Percentiles rank a stretch among this genome's conserved stretches.
Conservation (phyloP, 2,113 vertebrate species). For the Stegostoma tigrinum region DNA sequence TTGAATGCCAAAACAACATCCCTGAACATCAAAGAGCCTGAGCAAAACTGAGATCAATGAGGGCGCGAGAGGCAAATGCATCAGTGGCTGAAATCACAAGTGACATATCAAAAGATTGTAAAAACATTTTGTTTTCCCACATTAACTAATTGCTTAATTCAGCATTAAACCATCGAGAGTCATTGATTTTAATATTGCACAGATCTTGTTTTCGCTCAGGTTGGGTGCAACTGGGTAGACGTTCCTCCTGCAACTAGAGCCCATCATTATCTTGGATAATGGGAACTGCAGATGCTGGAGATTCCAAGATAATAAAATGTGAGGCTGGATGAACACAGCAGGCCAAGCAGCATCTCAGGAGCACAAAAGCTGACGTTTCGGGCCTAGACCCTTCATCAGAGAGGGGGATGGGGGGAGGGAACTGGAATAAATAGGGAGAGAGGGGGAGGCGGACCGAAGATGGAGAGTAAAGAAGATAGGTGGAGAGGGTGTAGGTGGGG, state of each 20-base stretch:
- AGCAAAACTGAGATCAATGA: background rate
- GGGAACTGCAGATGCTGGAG: too few species aligned
- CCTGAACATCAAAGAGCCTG: background rate
- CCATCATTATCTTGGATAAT: background rate
- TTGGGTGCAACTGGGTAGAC: background rate
- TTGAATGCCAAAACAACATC: background rate
- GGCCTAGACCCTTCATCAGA: too few species aligned
- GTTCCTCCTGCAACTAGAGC: background rate
- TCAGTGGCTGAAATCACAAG: background rate
- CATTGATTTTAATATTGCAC: background rate
- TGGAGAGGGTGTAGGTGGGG: too few species aligned
- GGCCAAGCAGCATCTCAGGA: too few species aligned
- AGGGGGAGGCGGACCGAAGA: too few species aligned
- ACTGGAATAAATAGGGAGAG: too few species aligned
- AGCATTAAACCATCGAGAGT: background rate
- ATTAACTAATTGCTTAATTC: background rate
- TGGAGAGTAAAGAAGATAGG: too few species aligned
- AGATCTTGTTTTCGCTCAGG: background rate
- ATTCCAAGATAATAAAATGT: too few species aligned
- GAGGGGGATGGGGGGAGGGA: too few species aligned
- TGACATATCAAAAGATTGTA: background rate
- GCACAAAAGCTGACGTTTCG: too few species aligned
- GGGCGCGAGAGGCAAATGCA: background rate
- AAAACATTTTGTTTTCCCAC: background rate
- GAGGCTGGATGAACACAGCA: too few species aligned